These are phyloP conservation scores for Tolypeutes matacus DNA, from an alignment of 2,797 vertebrate genomes.

Conservation along the genomic window DNA sequence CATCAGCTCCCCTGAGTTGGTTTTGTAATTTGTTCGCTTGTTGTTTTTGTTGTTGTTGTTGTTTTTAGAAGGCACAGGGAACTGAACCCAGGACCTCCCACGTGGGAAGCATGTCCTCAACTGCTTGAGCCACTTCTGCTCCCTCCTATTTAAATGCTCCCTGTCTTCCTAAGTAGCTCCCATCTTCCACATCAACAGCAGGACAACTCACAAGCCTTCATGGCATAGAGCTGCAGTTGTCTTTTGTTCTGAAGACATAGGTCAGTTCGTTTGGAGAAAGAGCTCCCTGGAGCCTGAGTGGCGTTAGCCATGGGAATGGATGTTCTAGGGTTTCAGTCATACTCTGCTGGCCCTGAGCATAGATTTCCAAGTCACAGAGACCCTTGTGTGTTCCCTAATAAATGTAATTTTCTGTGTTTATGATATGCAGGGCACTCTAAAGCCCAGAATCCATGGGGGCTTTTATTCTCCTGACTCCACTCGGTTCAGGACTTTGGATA, in stretches of 20 bases:
- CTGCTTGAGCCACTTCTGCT: too few relatives aligned
- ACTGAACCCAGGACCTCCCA: too few relatives aligned
- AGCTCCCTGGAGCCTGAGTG: too few relatives aligned
- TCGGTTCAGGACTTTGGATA: neutral
- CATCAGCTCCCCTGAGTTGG: too few relatives aligned
- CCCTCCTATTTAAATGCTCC: neutral
- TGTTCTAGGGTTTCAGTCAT: neutral
- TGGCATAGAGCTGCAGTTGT: neutral
- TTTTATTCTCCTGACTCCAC: neutral
- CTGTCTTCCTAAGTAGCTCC: neutral
- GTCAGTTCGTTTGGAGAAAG: neutral
- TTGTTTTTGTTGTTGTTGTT: too few relatives aligned
- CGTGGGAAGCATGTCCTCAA: too few relatives aligned
- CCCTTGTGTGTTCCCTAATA: neutral
- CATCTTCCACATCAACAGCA: neutral
- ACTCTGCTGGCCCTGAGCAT: neutral
- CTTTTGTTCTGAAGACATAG: neutral
- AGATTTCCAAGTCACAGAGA: neutral
- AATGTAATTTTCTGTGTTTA: neutral
- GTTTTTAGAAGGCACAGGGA: too few relatives aligned
- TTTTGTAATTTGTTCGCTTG: too few relatives aligned
- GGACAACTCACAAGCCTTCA: neutral
- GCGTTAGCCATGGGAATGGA: neutral
- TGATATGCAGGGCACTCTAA: neutral
- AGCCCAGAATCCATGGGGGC: neutral